Evolutionary conservation across 2,888 invertebrate genomes (phyloP).

Genomic region (Scaptomyza tumidula): DNA sequence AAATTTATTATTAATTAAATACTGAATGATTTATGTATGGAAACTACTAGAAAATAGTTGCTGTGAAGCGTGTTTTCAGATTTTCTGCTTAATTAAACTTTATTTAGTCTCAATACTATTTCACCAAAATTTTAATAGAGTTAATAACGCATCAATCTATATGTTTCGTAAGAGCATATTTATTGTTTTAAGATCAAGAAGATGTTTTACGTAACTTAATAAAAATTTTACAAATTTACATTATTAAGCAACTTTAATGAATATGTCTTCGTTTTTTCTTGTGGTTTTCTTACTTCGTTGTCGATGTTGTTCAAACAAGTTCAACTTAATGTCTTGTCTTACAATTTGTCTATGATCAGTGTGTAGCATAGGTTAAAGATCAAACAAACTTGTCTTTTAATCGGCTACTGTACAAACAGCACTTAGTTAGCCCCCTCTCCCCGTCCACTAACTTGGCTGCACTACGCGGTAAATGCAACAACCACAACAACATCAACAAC

Average conservation of each 20-base stretch:
- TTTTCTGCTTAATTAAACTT: too few species aligned
- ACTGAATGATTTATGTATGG: too few species aligned
- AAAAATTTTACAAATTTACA: too few species aligned
- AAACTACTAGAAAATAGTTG: too few species aligned
- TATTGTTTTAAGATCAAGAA: too few species aligned
- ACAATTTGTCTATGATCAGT: slow-evolving; percentile 15
- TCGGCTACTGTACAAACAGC: slow-evolving; percentile 47
- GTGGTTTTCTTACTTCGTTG: background rate
- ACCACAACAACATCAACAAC: slow-evolving; percentile 23
- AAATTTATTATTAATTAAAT: too few species aligned
- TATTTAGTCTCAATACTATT: too few species aligned
- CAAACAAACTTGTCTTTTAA: slow-evolving; percentile 37
- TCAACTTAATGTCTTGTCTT: slow-evolving; percentile 8
- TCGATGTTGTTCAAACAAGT: background rate
- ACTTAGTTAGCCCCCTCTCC: background rate
- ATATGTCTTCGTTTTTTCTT: background rate
- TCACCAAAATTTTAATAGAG: too few species aligned
- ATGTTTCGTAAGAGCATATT: too few species aligned
- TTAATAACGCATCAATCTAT: too few species aligned
- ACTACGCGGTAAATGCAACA: slow-evolving; percentile 12
- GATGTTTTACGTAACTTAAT: too few species aligned
- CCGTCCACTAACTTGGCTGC: slow-evolving; percentile 10
- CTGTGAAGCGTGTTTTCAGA: too few species aligned
- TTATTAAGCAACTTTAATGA: background rate
- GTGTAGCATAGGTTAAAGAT: slow-evolving; percentile 35